Evolutionary conservation across 1,140 invertebrate species (phyloP).

Genomic region (Camponotus pennsylvanicus): DNA sequence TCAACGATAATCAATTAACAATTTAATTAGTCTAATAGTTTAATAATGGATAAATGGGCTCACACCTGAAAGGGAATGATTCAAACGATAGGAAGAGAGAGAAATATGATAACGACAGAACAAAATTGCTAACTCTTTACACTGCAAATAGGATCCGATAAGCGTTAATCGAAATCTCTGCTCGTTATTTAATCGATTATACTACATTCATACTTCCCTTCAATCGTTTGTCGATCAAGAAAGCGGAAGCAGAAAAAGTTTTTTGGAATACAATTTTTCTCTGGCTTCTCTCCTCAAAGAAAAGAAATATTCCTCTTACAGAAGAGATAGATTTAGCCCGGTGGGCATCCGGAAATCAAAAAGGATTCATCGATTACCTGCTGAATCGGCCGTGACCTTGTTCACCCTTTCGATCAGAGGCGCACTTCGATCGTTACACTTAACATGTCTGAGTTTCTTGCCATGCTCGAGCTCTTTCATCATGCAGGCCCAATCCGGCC

Average conservation of each 20-base stretch:
- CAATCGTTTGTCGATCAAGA: background rate
- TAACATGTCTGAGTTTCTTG: conserved; percentile 92
- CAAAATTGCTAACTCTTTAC: conserved; percentile 57
- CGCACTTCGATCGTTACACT: conserved; percentile 93
- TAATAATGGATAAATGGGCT: conserved; percentile 55
- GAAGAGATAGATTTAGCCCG: conserved; percentile 41
- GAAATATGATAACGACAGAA: conserved; percentile 22
- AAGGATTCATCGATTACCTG: conserved; percentile 83
- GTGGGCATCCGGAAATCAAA: conserved; percentile 58
- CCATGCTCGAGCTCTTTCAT: conserved; percentile 95
- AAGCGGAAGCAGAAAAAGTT: background rate
- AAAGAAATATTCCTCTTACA: conserved; percentile 7
- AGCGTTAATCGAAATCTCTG: conserved; percentile 24
- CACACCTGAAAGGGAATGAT: background rate
- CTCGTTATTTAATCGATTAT: background rate
- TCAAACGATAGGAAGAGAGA: background rate
- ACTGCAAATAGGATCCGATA: conserved; percentile 42
- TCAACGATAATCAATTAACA: conserved; percentile 60
- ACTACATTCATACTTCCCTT: background rate
- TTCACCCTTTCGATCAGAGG: conserved; percentile 87
- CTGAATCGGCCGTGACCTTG: conserved; percentile 86
- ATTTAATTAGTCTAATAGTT: conserved; percentile 67
- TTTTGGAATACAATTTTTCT: background rate
- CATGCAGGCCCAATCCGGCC: conserved; percentile 95
- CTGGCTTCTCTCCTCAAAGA: background rate